Conservation (phyloP, 2,797 vertebrate species). For the Sternotherus odoratus region DNA sequence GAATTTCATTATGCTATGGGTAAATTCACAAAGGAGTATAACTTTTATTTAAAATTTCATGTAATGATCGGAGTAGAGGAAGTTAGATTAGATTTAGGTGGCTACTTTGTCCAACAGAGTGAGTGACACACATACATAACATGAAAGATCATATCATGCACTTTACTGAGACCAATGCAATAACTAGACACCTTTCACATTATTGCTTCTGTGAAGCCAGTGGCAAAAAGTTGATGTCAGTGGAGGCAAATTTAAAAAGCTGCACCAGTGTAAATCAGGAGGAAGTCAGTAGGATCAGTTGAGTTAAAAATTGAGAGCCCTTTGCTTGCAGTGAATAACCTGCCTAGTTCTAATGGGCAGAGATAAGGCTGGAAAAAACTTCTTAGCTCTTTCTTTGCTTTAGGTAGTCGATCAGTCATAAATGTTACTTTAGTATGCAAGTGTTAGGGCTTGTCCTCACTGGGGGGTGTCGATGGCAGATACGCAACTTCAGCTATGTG, state of each 20-base stretch:
- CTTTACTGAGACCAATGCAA: fast-evolving
- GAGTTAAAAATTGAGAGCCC: neutral
- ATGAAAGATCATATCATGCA: neutral
- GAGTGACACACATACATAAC: neutral
- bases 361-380: neutral
- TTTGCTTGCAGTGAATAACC: neutral
- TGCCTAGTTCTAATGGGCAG: neutral
- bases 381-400: neutral
- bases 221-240: fast-evolving
- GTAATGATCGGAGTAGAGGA: neutral
- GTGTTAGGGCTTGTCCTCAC: too few species aligned
- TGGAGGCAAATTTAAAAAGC: neutral
- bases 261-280: neutral
- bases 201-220: too few species aligned
- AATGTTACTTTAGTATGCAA: neutral
- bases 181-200: neutral
- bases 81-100: neutral
- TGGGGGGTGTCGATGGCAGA: too few species aligned
- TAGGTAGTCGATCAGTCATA: neutral
- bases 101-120: neutral
- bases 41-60: neutral
- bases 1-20: neutral
- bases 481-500: too few species aligned
- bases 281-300: neutral
- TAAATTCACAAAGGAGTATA: neutral